Conservation (phyloP, 2,113 vertebrate genomes). For the Marmota monax region DNA sequence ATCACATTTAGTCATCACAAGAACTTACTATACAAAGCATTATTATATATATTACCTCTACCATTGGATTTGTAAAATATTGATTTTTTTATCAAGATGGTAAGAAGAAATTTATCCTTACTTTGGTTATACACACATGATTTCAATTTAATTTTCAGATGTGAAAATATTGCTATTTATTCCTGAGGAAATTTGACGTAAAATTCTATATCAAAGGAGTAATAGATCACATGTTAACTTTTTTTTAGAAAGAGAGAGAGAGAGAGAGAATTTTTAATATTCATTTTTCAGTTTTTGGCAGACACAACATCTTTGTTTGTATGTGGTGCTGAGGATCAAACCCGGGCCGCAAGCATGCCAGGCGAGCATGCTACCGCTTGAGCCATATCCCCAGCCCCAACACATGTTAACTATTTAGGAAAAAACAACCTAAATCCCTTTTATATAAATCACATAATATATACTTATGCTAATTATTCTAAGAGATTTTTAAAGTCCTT, state of each 20-base stretch:
- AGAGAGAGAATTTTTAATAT: too few species aligned
- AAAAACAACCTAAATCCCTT: not conserved
- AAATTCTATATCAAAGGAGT: not conserved
- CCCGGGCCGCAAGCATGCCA: too few species aligned
- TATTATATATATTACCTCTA: not conserved
- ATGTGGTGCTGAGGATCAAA: too few species aligned
- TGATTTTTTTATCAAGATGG: not conserved
- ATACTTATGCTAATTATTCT: not conserved
- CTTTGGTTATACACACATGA: not conserved
- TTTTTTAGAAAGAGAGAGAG: not conserved
- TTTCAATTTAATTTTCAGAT: not conserved
- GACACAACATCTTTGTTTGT: too few species aligned
- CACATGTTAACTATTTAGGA: not conserved
- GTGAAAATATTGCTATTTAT: constrained; percentile 24
- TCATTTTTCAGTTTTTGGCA: too few species aligned
- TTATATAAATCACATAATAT: not conserved
- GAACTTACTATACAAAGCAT: not conserved
- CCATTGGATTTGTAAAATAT: not conserved
- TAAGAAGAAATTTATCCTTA: not conserved
- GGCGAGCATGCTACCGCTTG: too few species aligned
- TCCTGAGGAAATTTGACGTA: not conserved
- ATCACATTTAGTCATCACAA: not conserved
- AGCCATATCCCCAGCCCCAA: too few species aligned
- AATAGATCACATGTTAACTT: not conserved
- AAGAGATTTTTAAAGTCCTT: not conserved